Conservation (phyloP, 2,113 vertebrate genomes). For the Phrynosoma blainvillii region DNA sequence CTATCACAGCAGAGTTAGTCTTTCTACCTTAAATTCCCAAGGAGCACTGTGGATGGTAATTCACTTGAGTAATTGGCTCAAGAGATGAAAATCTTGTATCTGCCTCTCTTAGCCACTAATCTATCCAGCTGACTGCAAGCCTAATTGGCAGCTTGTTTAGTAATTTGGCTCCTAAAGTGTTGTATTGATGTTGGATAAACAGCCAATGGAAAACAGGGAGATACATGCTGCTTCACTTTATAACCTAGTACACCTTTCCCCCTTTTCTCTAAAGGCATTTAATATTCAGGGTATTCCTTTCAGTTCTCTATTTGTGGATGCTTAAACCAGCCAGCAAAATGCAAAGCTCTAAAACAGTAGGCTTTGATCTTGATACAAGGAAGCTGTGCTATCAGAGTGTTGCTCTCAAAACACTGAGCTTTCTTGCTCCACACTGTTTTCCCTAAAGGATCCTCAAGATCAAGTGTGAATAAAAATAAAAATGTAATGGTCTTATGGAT, state of each 20-base stretch:
- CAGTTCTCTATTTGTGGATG: constrained; percentile 45
- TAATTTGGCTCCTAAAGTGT: constrained; percentile 87
- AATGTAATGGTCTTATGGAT: neutral
- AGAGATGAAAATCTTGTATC: constrained; percentile 86
- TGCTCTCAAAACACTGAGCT: constrained; percentile 38
- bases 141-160: constrained; percentile 90
- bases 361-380: constrained; percentile 47
- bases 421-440: neutral
- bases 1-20: constrained; percentile 63
- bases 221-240: constrained; percentile 70
- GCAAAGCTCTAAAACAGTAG: constrained; percentile 38
- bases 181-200: constrained; percentile 87
- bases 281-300: constrained; percentile 47
- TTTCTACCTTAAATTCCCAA: constrained; percentile 74
- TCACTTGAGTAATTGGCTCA: constrained; percentile 82
- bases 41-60: constrained; percentile 75
- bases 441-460: constrained; percentile 28
- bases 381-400: constrained; percentile 44
- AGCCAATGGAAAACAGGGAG: constrained; percentile 79
- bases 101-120: constrained; percentile 81
- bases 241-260: constrained; percentile 54
- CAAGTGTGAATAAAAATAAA: neutral
- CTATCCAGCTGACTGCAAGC: constrained; percentile 85
- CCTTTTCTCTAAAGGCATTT: constrained; percentile 52
- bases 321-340: constrained; percentile 40